A percentile compares a stretch with the other conserved stretches of the same genome.
These are phyloP conservation scores for Cheilosia variabilis DNA, from an alignment of 2,888 invertebrate species.

Conservation along the genomic window DNA sequence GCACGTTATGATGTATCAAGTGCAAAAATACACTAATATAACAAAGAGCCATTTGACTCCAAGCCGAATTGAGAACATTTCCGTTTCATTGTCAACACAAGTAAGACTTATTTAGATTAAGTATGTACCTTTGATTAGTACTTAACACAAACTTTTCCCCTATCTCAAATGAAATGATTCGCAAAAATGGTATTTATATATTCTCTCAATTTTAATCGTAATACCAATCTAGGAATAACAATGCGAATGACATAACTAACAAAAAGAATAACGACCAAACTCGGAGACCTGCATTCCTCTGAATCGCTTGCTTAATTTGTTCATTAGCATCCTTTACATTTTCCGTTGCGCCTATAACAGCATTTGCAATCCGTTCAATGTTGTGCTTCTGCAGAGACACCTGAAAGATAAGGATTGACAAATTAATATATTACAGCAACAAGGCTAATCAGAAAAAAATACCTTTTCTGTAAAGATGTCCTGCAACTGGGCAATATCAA, in stretches of 20 bases:
- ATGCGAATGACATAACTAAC: slow-evolving; percentile 96
- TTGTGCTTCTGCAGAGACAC: slow-evolving; percentile 96
- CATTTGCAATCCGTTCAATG: slow-evolving; percentile 94
- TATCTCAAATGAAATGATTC: no score
- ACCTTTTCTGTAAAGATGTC: slow-evolving; percentile 97
- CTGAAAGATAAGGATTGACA: slow-evolving; percentile 79
- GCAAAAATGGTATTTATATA: slow-evolving; percentile 3
- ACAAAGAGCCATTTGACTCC: no score
- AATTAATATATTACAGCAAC: no score
- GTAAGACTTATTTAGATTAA: no score
- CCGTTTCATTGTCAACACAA: no score
- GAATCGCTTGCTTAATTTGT: slow-evolving; percentile 98
- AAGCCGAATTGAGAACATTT: no score
- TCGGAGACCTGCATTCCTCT: slow-evolving; percentile 96
- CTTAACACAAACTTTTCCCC: no score
- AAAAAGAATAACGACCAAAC: slow-evolving; percentile 98
- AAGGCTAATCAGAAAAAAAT: neutral
- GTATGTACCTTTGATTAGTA: no score
- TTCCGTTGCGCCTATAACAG: slow-evolving; percentile 96
- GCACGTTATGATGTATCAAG: no score
- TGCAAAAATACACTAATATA: no score
- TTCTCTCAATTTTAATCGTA: slow-evolving; percentile 88
- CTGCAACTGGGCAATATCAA: slow-evolving; percentile 97
- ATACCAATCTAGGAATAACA: slow-evolving; percentile 99
- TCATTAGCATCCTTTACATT: slow-evolving; percentile 98